These are phyloP conservation scores for Hippolais icterina DNA, from an alignment of 2,113 vertebrate species.

Conservation along the genomic window DNA sequence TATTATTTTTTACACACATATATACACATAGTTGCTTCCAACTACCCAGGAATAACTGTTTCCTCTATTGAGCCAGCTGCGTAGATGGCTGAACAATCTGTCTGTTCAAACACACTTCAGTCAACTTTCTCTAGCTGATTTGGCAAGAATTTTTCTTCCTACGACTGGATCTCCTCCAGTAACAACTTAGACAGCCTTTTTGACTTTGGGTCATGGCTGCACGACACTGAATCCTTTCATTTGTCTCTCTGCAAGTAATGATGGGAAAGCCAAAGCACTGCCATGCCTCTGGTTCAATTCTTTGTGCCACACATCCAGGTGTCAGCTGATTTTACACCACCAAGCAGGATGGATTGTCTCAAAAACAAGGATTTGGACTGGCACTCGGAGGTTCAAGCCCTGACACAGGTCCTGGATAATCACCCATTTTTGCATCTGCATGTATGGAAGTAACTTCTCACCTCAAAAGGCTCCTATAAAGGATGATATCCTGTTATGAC, in stretches of 20 bases:
- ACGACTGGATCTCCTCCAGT: constrained; percentile 42
- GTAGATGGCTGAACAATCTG: constrained; percentile 43
- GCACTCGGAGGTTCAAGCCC: not conserved
- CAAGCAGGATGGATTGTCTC: not conserved
- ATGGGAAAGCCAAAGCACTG: not conserved
- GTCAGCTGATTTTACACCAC: not conserved
- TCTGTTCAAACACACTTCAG: constrained; percentile 43
- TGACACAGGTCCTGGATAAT: not conserved
- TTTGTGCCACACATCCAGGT: not conserved
- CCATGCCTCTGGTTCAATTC: not conserved
- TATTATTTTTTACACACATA: not conserved
- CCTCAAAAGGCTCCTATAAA: not conserved
- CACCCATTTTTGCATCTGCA: not conserved
- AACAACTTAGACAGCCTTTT: constrained; percentile 40
- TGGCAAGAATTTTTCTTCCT: constrained; percentile 39
- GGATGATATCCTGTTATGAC: not conserved
- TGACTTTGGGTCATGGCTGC: constrained; percentile 11
- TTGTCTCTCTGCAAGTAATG: not conserved
- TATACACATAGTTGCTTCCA: constrained; percentile 21
- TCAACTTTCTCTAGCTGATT: constrained; percentile 38
- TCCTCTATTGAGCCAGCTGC: constrained; percentile 30
- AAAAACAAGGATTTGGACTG: not conserved
- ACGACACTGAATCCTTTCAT: constrained; percentile 28
- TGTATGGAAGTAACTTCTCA: not conserved
- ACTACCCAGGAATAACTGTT: constrained; percentile 36